Evolutionary conservation across 2,113 vertebrate genomes (phyloP), one percentile per base, ranked within the genome.

Genomic region (Pongo pygmaeus): DNA sequence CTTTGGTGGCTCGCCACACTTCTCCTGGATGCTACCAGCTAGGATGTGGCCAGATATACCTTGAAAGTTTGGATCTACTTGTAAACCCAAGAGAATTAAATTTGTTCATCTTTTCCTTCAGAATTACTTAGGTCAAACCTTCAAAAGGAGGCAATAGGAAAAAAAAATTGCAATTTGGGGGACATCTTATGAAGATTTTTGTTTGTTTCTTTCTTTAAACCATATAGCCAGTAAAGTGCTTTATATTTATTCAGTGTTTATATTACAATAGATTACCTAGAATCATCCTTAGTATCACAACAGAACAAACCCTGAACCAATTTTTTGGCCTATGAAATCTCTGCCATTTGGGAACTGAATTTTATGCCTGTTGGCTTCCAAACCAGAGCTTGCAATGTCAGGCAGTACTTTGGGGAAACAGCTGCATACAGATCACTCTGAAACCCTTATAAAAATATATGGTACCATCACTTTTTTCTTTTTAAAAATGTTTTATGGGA

Each of bases 401-500:
- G 81, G 72, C 94, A 96, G 97, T n/a, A 89, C 79, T 96, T 91
- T 90, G 57, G 50, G 67, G 43, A 95, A 97, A 77, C 32, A 94
- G 96, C 91, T 97, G 90, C 80, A 96, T 95, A 93, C 84, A 95
- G 92, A 97, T 97, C 85, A 93, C 90, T 94, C 80, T 94, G 59
- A 96, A 97, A 72, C 32, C 2, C 94, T 97, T 95, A 94, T 97
- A 97, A 97, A 98, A 96, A 95, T 95, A 94, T 9, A 97, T 52
- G 78, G 30, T 48, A 94, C 89, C 16, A 97, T 97, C 74, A 84
- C 89, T 98, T 96, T 95, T 97, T 96, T 88, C 86, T 94, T 97
- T 97, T 97, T 86, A 94, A 97, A 97, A 97, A 97, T 97, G 95
- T 85, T 98, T 97, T 97, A 97, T 97, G 80, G n/a, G 75, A 85